Evolutionary conservation across 2,797 vertebrate species (phyloP), one percentile per base, ranked within the genome.

Genomic region (Sebastes cheni): DNA sequence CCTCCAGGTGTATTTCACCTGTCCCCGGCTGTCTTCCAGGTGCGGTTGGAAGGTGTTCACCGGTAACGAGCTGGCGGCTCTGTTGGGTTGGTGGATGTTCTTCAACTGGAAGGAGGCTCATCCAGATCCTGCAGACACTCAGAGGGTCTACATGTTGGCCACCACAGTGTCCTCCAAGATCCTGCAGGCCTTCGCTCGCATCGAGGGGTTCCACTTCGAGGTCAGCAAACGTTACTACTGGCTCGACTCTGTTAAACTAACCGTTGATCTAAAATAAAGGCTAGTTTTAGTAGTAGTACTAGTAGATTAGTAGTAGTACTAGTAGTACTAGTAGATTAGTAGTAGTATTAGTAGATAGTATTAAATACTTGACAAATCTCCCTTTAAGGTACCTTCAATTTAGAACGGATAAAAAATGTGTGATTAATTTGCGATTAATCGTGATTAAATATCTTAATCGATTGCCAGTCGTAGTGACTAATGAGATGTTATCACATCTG

Each of bases 51-150:
- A 97, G 90, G 96, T 99, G 83, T 99, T 99, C 92, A 96, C 96
- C 0, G 98, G 98, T 2, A 99, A 99, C 0, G 98, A 99, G 88
- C 76, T 99, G 56, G 98, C 97, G 0, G 98, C 98, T 13, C 85
- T 99, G 88, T 95, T 99, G 50, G 98, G 97, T 1, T 99, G 98
- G 98, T 99, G 98, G 98, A 97, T 99, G 97, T 96, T 98, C 81
- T 96, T 95, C 10, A 93, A 96, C 82, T 98, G 98, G 98, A 97
- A 96, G 86, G 92, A 96, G 81, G 94, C 74, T 13, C 91, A 93
- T 60, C 68, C 95, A 0, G 89, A 93, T 11, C 92, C 92, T 3
- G 91, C 93, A 0, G 95, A 96, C 2, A 89, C 94, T 18, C 89
- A 91, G 76, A 91, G 86, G 0, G 81, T 98, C 30, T 97, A 96